These are phyloP conservation scores for Drosophila biarmipes DNA, from an alignment of 1,140 invertebrate genomes.

Conservation along the genomic window DNA sequence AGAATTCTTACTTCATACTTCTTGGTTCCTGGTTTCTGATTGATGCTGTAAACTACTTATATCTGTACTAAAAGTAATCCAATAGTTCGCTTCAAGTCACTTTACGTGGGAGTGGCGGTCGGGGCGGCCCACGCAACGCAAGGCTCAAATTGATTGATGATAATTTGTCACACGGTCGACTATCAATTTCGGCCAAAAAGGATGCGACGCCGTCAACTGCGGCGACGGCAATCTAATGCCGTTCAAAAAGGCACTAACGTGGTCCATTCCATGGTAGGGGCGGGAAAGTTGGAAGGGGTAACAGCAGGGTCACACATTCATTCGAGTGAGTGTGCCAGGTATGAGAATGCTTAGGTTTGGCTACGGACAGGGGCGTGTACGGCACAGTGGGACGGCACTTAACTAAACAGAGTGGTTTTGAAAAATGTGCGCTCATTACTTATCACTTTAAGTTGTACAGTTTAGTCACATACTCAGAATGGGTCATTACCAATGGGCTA, in stretches of 20 bases:
- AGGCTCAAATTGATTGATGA: constrained; percentile 71
- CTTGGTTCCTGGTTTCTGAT: background rate
- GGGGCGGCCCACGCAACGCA: constrained; percentile 38
- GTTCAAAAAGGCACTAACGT: constrained; percentile 37
- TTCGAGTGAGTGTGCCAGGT: constrained; percentile 22
- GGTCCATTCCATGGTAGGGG: constrained; percentile 6
- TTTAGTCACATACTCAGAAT: background rate
- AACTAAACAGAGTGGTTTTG: background rate
- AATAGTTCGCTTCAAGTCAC: constrained; percentile 5
- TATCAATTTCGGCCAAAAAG: constrained; percentile 69
- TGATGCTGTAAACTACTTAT: background rate
- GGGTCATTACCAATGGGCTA: background rate
- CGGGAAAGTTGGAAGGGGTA: constrained; percentile 19
- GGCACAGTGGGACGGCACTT: constrained; percentile 21
- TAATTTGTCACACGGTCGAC: constrained; percentile 71
- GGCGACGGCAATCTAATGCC: constrained; percentile 48
- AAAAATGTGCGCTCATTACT: background rate
- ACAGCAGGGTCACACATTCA: constrained; percentile 12
- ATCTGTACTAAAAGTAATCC: constrained; percentile 8
- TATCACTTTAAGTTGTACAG: background rate
- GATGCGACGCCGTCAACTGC: constrained; percentile 50
- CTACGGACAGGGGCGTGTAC: background rate
- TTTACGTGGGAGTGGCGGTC: constrained; percentile 3
- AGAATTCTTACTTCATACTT: too few relatives aligned
- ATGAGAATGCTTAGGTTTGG: constrained; percentile 20